Conservation (phyloP, 1,140 invertebrate species). For the Hestina assimilis region DNA sequence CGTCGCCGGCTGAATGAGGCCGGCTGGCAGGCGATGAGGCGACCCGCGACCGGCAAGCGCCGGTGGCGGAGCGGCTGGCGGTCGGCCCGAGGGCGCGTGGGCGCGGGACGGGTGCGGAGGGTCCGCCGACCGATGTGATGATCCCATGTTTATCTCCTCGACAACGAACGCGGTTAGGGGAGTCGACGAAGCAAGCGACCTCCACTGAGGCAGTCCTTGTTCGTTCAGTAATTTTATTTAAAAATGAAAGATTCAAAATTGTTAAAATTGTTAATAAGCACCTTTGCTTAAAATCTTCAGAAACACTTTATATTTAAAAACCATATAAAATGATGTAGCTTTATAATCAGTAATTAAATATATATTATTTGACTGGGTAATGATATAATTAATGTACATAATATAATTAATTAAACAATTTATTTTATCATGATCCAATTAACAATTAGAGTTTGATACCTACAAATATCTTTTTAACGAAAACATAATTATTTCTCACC, state of each 20-base stretch:
- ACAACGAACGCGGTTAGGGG: constrained; percentile 42
- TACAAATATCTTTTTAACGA: too few species aligned
- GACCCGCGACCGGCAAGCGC: constrained; percentile 40
- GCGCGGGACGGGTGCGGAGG: constrained; percentile 56
- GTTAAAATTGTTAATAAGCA: background rate
- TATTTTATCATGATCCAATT: too few species aligned
- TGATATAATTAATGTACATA: too few species aligned
- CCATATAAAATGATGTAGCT: too few species aligned
- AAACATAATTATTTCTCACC: background rate
- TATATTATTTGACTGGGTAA: too few species aligned
- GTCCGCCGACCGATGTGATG: constrained; percentile 47
- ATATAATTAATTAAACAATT: too few species aligned
- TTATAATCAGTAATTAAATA: too few species aligned
- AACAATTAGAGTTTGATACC: too few species aligned
- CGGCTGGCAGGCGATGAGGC: constrained; percentile 35
- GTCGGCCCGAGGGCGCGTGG: constrained; percentile 54
- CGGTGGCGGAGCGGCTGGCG: constrained; percentile 46
- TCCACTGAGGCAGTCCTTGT: constrained; percentile 27
- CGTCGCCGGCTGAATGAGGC: constrained; percentile 62
- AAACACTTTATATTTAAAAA: too few species aligned
- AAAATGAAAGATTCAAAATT: background rate
- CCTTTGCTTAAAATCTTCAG: too few species aligned
- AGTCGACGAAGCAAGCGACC: constrained; percentile 46
- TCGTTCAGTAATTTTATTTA: constrained; percentile 4
- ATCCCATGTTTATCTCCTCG: constrained; percentile 62